A percentile compares a stretch with the other conserved stretches of the same genome.
phyloP scores from a whole-genome alignment of 2,888 invertebrate genomes.

The Torymus texanus region DNA sequence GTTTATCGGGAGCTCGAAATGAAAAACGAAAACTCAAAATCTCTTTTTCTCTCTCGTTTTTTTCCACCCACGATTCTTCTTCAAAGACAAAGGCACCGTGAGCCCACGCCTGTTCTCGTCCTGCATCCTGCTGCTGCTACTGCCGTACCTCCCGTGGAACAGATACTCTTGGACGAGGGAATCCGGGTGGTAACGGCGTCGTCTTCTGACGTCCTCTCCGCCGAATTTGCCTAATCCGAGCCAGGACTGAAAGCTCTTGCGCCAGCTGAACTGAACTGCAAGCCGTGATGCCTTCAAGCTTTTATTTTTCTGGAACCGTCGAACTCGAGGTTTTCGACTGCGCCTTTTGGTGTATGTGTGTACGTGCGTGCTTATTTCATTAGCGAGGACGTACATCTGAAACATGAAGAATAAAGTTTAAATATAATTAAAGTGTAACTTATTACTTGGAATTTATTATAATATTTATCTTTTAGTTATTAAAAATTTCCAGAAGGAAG shows the following conservation, averaged over 20 bases:
- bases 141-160: constrained; percentile 4
- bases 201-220: constrained; percentile 19
- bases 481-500: no score
- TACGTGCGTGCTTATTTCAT: no score
- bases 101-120: constrained; percentile 7
- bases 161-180: constrained; percentile 36
- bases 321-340: no score
- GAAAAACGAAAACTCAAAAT: not conserved
- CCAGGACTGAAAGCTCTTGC: not conserved
- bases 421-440: no score
- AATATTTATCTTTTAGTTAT: no score
- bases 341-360: no score
- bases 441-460: no score
- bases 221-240: constrained; percentile 35
- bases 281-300: no score
- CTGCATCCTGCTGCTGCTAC: constrained; percentile 9
- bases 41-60: not conserved
- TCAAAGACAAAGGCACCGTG: constrained; percentile 49
- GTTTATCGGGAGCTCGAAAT: not conserved
- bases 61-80: constrained; percentile 11
- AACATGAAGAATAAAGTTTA: no score
- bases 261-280: no score
- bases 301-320: no score
- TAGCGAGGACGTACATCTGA: no score
- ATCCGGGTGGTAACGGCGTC: constrained; percentile 41